Base-by-base conservation (phyloP, 2,797 vertebrate species). In the Lithobates pipiens region DNA sequence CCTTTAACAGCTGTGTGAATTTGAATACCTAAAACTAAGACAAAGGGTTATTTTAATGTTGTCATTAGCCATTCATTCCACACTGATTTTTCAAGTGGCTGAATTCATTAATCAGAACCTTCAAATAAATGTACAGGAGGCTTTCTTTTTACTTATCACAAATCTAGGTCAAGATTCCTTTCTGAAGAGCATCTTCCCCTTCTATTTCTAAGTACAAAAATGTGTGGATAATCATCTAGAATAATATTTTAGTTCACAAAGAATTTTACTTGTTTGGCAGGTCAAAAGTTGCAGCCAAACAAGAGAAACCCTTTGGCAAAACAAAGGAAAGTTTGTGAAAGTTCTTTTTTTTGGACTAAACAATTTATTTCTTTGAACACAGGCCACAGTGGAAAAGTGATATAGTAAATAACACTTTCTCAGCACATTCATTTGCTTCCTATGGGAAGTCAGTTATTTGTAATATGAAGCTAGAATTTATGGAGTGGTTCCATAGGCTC, bases 81-180 rank as follows among this genome's bases (percentile, higher is more conserved):
- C 42, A 69, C 78, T 80, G 25, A 80, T 80, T 80, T 80, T 80
- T 80, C 67, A 80, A 80, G 78, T 54, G 78, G 67, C 34, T 71
- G 67, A 71, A 71, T 80, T 57, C 46, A 71, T 71, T 80, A 78
- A 80, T 80, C 78, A 71, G 32, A 80, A 70, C 44, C 77, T 80
- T 80, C 77, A 80, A 69, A 80, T 80, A 80, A 80, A 80, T 80
- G 77, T 79, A 50, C 68, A 80, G 29, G 44, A 80, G 44, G 18
- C 32, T 80, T 80, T 80, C 44, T 46, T 80, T 69, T 34, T 54
- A 54, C 77, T 71, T 80, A 80, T 80, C 68, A 25, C 29, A 71
- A 70, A 80, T 80, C 67, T 80, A 80, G 68, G 78, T 80, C 78
- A 80, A 42, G 21, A 34, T 80, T 34, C 46, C 71, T 70, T 67